Evolutionary conservation across 2,113 vertebrate genomes (phyloP), one percentile per base, ranked within the genome.

Genomic region (Labeo rohita): DNA sequence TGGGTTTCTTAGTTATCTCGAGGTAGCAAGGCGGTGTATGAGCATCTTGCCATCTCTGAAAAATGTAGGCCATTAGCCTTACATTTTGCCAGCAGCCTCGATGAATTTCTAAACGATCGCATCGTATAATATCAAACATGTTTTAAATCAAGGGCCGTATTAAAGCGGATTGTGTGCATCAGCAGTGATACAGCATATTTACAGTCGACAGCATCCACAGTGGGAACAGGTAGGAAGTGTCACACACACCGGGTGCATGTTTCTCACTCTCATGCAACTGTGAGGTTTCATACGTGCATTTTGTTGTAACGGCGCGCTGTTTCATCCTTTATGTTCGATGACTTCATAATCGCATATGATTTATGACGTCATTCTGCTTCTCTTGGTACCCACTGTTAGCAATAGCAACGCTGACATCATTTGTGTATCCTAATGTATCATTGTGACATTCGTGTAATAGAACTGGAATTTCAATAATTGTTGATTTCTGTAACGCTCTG

Each of bases 151-250:
- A 54, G 47, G 4, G 21, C 2, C 61, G n/a, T 21, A 39, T 80
- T 12, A 74, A 50, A 61, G 54, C 65, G 87, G 89, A 90, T 89
- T 88, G 84, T 73, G 18, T 66, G 79, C 84, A 85, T 87, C 88
- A 92, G 90, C 91, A 93, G 94, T 95, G 94, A 95, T 91, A 95
- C 94, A 94, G 95, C 94, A 95, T 93, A 93, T 95, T 94, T 91
- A 78, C 82, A 87, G 89, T 88, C 91, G 92, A 92, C 91, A 93
- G 92, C 87, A 89, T 90, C 85, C 61, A 72, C 77, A 85, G 74
- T 43, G 85, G 73, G 47, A 77, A 36, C 74, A 90, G 89, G 89
- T 90, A 87, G 81, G 90, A 54, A 28, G 47, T 16, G 21, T 47
- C 56, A 76, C 50, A 34, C 80, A 47, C 80, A 85, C 81, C 87